Evolutionary conservation across 2,888 invertebrate species (phyloP), one percentile per base, ranked within the genome.

Genomic region (Tiliacea aurago): DNA sequence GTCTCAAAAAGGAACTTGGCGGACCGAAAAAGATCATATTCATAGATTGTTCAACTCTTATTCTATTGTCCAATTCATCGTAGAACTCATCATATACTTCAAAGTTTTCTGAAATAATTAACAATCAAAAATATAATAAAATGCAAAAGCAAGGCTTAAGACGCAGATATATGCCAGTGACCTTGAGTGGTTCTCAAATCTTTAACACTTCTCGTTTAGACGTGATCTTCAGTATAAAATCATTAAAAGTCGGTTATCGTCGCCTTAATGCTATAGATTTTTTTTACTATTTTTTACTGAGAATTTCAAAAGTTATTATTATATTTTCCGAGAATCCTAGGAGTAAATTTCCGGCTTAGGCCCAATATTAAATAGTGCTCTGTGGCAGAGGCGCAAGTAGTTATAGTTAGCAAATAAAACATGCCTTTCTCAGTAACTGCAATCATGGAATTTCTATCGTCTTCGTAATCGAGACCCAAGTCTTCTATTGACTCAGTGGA

Each of bases 1-100:
- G 81, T 83, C 96, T 91, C 82, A 95, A 87, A 81, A 96, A 96
- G 4, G 95, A 92, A 73, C 84, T 90, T 0, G 93, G 84, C 4
- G 95, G 94, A 33, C 96, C 95, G 80, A 94, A 96, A 83, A 91
- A 95, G 62, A 96, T 93, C 85, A 95, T 94, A 80, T 96, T 91
- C 94, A 96, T 94, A 3, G 96, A 95, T 76, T 91, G 88, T 65
- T 92, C 93, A 51, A 87, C 79, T 81, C 71, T 86, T 63, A 93
- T 83, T 79, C 91, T 86, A 78, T 93, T 94, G 70, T 96, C 95
- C 43, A 94, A 74, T 78, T 95, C 95, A 58, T 95, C 95, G 64
- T 95, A 96, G 86, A 95, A 95, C 56, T 95, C 94, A 11, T 95
- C 93, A 76, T 95, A 93, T 6, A 90, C 67, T 23, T 90, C 66